phyloP scores from a whole-genome alignment of 2,797 vertebrate genomes.

The Gymnopithys bicolor region DNA sequence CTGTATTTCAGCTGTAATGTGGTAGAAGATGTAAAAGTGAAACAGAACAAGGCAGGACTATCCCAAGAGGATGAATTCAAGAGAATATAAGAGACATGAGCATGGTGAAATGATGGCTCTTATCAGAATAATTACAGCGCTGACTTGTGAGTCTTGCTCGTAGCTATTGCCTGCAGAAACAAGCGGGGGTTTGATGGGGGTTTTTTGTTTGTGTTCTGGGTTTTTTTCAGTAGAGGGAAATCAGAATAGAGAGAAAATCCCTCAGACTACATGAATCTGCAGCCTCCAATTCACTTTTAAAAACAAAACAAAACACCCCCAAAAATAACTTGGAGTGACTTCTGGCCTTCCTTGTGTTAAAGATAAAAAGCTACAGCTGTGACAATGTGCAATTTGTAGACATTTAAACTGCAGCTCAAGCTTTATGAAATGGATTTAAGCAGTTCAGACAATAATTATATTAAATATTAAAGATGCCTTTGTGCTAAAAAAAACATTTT shows the following conservation, averaged over 20 bases:
- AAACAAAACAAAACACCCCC: not conserved
- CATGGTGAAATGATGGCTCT: not conserved
- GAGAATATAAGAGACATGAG: not conserved
- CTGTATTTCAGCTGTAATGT: not conserved
- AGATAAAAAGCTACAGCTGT: not conserved
- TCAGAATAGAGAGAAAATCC: not conserved
- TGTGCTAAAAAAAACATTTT: not conserved
- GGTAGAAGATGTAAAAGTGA: not conserved
- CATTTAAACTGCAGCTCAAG: not conserved
- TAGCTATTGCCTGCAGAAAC: not conserved
- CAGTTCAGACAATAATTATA: not conserved
- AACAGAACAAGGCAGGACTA: not conserved
- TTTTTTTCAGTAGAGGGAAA: not conserved
- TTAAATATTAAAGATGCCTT: not conserved
- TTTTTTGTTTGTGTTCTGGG: not conserved
- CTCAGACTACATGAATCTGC: not conserved
- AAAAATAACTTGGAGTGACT: not conserved
- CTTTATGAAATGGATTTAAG: not conserved
- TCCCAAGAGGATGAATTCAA: not conserved
- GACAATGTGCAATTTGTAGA: not conserved
- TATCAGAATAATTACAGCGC: not conserved
- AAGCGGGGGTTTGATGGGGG: rapidly evolving
- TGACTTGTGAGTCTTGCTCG: not conserved
- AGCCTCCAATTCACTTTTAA: not conserved
- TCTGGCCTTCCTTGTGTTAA: not conserved